Percentiles rank a stretch among this genome's conserved stretches.
Evolutionary conservation across 2,797 vertebrate genomes (phyloP).

Genomic region (Loris lydekkerianus): DNA sequence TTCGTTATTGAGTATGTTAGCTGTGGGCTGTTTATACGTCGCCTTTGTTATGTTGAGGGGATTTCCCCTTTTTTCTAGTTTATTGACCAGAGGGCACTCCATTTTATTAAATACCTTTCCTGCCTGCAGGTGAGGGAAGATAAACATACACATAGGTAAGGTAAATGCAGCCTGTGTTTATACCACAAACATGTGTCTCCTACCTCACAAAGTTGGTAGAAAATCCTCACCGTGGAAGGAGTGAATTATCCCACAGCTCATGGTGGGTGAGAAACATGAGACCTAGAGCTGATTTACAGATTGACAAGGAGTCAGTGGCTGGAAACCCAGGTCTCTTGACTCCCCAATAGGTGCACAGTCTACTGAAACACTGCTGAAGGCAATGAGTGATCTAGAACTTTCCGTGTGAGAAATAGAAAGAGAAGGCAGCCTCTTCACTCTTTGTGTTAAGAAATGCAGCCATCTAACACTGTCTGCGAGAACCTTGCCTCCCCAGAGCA

Average conservation of each 20-base stretch:
- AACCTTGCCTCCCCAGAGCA: not conserved
- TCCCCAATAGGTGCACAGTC: not conserved
- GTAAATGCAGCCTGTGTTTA: not conserved
- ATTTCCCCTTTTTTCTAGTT: not conserved
- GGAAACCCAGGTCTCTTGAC: not conserved
- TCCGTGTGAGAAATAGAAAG: not conserved
- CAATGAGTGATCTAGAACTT: not conserved
- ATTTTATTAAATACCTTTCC: not conserved
- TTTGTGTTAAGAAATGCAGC: not conserved
- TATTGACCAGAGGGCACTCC: not conserved
- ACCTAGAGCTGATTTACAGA: not conserved
- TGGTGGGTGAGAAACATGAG: not conserved
- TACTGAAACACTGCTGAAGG: not conserved
- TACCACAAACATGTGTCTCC: not conserved
- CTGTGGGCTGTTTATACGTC: not conserved
- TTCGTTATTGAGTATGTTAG: not conserved
- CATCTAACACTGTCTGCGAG: not conserved
- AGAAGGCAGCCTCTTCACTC: not conserved
- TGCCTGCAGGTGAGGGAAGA: not conserved
- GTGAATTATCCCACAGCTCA: not conserved
- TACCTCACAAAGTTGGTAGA: not conserved
- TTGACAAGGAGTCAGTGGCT: not conserved
- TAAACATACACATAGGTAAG: not conserved
- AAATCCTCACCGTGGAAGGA: not conserved
- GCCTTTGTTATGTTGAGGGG: not conserved